phyloP scores from a whole-genome alignment of 2,888 invertebrate genomes.

The Ornithoptera priamus region DNA sequence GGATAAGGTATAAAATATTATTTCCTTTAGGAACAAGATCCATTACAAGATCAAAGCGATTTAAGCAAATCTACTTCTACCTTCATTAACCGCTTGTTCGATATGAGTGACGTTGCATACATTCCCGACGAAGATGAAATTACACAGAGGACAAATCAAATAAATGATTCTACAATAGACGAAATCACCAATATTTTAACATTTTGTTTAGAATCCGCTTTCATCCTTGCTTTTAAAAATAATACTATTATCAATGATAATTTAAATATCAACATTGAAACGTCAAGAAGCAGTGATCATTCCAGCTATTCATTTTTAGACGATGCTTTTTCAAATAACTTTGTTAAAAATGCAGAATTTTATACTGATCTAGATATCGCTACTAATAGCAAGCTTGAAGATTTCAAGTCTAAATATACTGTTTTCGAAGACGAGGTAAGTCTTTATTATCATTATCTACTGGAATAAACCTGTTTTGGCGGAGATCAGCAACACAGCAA shows the following conservation, averaged over 20 bases:
- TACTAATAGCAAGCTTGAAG: conserved; percentile 33
- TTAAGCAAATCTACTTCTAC: conserved; percentile 58
- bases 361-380: conserved; percentile 43
- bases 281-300: conserved; percentile 29
- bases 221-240: conserved; percentile 41
- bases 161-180: conserved; percentile 42
- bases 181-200: conserved; percentile 54
- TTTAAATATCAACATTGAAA: conserved; percentile 34
- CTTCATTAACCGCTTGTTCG: conserved; percentile 64
- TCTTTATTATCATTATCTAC: not conserved
- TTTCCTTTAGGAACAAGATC: conserved; percentile 42
- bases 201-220: conserved; percentile 48
- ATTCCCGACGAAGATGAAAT: conserved; percentile 41
- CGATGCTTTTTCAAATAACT: conserved; percentile 46
- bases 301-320: conserved; percentile 56
- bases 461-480: not conserved
- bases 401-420: conserved; percentile 31
- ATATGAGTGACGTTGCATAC: conserved; percentile 65
- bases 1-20: conserved; percentile 9
- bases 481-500: not conserved
- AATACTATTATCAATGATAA: conserved; percentile 32
- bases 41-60: conserved; percentile 38
- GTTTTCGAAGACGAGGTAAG: conserved; percentile 14
- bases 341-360: conserved; percentile 46
- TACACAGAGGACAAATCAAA: conserved; percentile 37